Evolutionary conservation across 2,797 vertebrate genomes (phyloP), one percentile per base, ranked within the genome.

Genomic region (Podarcis siculus): DNA sequence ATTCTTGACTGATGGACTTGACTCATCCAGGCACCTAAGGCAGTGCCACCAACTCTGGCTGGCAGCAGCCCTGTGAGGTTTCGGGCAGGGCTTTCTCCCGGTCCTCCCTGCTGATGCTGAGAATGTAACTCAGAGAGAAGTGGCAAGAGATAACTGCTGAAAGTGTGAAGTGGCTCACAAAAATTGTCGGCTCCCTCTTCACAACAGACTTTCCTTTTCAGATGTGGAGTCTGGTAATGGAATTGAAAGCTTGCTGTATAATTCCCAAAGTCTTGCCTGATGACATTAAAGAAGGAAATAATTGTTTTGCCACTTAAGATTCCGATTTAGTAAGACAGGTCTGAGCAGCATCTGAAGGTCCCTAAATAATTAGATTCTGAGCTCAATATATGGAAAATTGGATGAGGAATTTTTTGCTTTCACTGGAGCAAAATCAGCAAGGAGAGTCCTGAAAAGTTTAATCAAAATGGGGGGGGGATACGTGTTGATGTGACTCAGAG

Each of bases 301-400:
- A 86, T 82, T 87, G 81, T 88, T 88, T 86, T 58, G 32, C 77
- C 27, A 39, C 78, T 91, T 61, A 85, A 69, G 85, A 87, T 90
- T 73, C 81, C 78, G 84, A 88, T 87, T 83, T 37, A 79, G 80
- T 42, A 82, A 87, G 87, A 86, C 25, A 17, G 76, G n/a, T 49
- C 72, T 82, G 55, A 90, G 27, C 76, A 49, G 86, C 86, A 55
- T 86, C 83, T 85, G 85, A 81, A 72, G 39, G 87, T 78, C 78
- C 58, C 82, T 82, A 88, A 86, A 87, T 86, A 89, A 89, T 89
- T 89, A 86, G 80, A 86, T 89, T 79, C 77, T 76, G 10, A 45
- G 32, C 87, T 85, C 87, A 79, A 66, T 82, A 42, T 37, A 32
- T 23, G 9, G 73, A 73, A 82, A 83, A 69, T n/a, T 27, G 77